Conservation (phyloP, 2,888 invertebrate genomes). For the Drosophila vallismaia region DNA sequence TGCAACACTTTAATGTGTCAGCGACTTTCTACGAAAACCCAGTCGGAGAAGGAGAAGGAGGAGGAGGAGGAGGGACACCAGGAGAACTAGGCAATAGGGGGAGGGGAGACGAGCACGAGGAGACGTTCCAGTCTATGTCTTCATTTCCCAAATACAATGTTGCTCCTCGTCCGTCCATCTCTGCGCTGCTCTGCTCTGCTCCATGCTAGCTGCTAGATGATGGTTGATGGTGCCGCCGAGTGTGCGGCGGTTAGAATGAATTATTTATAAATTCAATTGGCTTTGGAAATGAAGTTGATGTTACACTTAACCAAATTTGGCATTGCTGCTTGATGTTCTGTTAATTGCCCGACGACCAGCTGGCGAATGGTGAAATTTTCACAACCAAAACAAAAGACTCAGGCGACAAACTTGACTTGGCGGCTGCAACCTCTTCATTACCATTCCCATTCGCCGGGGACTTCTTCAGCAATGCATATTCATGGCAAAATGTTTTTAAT, state of each 20-base stretch:
- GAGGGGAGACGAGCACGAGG: conserved; percentile 12
- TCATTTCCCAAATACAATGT: conserved; percentile 70
- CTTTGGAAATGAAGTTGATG: conserved; percentile 78
- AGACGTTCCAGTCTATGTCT: conserved; percentile 70
- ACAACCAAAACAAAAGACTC: conserved; percentile 58
- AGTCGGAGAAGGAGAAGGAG: conserved; percentile 25
- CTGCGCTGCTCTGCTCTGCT: conserved; percentile 13
- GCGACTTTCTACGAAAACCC: conserved; percentile 78
- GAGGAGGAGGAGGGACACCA: conserved; percentile 3
- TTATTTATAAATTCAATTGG: conserved; percentile 73
- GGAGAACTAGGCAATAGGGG: conserved; percentile 1
- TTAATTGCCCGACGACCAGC: conserved; percentile 60
- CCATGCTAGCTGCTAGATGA: conserved; percentile 17
- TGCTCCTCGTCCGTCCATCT: conserved; percentile 26
- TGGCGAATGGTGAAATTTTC: conserved; percentile 64
- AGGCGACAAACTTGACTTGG: conserved; percentile 51
- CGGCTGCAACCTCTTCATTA: conserved; percentile 3
- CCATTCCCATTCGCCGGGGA: conserved; percentile 7
- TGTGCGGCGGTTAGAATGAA: conserved; percentile 59
- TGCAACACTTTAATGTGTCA: conserved; percentile 73
- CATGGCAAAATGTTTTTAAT: conserved; percentile 43
- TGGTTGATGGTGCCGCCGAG: conserved; percentile 3
- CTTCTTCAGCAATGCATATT: conserved; percentile 53
- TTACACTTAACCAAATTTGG: conserved; percentile 81
- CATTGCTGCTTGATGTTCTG: conserved; percentile 57